Evolutionary conservation across 2,113 vertebrate species (phyloP), one percentile per base, ranked within the genome.

Genomic region (Beaufortia kweichowensis): DNA sequence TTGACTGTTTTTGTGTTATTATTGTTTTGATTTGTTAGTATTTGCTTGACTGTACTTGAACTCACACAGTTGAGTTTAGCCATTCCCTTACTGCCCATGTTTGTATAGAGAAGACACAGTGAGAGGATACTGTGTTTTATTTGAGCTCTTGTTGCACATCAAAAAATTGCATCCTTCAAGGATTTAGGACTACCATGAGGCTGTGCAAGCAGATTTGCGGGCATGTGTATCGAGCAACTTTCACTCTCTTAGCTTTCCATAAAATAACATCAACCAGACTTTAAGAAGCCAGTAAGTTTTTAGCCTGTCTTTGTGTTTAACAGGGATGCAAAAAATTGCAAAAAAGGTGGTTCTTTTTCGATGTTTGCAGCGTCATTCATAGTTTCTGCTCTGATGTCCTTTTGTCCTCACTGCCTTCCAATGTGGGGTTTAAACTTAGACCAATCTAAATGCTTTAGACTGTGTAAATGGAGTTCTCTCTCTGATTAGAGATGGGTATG

Each of bases 401-500:
- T 48, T 73, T 41, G 57, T 46, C 70, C 29, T 61, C 57, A 23
- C 17, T 74, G 57, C 62, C 63, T 59, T 74, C 57, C 65, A 9
- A 55, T 53, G 66, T 50, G 72, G 60, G 28, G 68, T 70, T 48
- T 74, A 55, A 61, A 48, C 56, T 71, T 59, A 63, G 73, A 69
- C 59, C 41, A 62, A 28, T 56, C 39, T 35, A 55, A 53, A 66
- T 33, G 15, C 28, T 12, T 24, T 59, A 61, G 39, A 23, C 66
- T 59, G 59, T 72, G 59, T 72, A 57, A 68, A 64, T 48, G 50
- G 39, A 59, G 53, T 83, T 83, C 81, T 43, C 76, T 60, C 43
- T 76, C 53, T 43, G 46, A 19, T 29, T 29, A 28, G 78, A 41
- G 48, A 41, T 77, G 75, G 57, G 79, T 83, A 64, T 68, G 59